A percentile compares a stretch with the other conserved stretches of the same genome.
Conservation (phyloP, 1,140 invertebrate species). For the Rhagoletis zephyria region DNA sequence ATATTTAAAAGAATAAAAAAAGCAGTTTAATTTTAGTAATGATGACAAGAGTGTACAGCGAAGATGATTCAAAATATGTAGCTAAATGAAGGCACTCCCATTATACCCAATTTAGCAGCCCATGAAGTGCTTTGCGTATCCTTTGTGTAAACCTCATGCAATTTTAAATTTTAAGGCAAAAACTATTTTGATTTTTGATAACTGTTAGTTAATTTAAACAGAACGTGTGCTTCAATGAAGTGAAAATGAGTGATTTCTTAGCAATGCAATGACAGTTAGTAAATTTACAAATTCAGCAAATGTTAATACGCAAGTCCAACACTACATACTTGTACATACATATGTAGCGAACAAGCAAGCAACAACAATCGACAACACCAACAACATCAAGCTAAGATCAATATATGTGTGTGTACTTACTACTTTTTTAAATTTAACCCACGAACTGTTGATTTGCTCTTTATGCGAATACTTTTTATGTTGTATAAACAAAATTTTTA, state of each 20-base stretch:
- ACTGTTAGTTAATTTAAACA: no score
- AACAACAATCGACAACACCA: conserved; percentile 41
- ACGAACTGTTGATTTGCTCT: neutral
- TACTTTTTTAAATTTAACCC: neutral
- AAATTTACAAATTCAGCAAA: neutral
- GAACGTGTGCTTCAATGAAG: neutral
- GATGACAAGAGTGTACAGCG: neutral
- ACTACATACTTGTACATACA: neutral
- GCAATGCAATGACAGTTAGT: conserved; percentile 15
- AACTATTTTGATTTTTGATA: no score
- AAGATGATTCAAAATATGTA: neutral
- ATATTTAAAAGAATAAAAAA: no score
- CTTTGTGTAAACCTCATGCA: no score
- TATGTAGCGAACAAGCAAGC: neutral
- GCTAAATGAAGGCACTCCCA: no score
- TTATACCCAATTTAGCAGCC: no score
- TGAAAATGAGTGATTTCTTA: neutral
- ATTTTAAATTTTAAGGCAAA: no score
- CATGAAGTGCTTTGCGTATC: no score
- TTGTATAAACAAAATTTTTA: neutral
- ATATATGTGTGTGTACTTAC: conserved; percentile 37
- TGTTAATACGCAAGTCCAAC: neutral
- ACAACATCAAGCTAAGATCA: neutral
- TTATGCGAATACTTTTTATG: neutral
- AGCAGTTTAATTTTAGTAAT: no score